phyloP scores from a whole-genome alignment of 64 coral and sea anemone species.

The Montipora capricornis region DNA sequence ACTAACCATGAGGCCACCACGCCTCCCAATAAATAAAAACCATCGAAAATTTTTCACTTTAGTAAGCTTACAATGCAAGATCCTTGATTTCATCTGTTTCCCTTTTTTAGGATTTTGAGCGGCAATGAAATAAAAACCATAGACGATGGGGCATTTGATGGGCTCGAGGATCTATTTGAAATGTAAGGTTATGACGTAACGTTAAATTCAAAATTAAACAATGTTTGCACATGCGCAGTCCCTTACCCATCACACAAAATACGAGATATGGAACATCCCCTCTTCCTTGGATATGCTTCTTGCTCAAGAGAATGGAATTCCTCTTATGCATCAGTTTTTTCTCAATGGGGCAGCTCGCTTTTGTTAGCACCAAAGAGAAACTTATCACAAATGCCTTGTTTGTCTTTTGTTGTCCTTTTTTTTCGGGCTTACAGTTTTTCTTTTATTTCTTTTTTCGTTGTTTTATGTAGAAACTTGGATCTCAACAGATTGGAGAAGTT shows the following conservation, averaged over 20 bases:
- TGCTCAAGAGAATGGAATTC: no score
- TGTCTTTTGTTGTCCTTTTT: not conserved
- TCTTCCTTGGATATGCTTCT: no score
- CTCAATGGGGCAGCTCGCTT: no score
- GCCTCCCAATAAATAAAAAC: no score
- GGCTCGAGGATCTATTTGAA: slow-evolving; percentile 15
- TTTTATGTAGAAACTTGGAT: slow-evolving; percentile 47
- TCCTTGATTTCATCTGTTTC: not conserved
- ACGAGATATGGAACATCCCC: no score
- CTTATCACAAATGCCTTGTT: no score
- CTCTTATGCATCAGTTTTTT: no score
- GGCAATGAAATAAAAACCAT: slow-evolving; percentile 25
- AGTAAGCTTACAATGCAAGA: not conserved
- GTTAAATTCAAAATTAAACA: not conserved
- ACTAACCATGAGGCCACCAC: no score
- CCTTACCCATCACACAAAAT: no score
- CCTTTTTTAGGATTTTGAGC: not conserved
- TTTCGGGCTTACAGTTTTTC: not conserved
- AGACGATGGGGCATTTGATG: slow-evolving; percentile 67
- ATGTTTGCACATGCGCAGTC: no score
- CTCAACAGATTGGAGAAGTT: slow-evolving; percentile 48
- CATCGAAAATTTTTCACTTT: no score
- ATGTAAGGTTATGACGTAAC: slow-evolving; percentile 47
- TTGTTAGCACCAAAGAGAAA: no score
- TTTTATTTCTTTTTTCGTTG: not conserved